Evolutionary conservation across 1,140 invertebrate species (phyloP).

Genomic region (Aphaenogaster floridana): DNA sequence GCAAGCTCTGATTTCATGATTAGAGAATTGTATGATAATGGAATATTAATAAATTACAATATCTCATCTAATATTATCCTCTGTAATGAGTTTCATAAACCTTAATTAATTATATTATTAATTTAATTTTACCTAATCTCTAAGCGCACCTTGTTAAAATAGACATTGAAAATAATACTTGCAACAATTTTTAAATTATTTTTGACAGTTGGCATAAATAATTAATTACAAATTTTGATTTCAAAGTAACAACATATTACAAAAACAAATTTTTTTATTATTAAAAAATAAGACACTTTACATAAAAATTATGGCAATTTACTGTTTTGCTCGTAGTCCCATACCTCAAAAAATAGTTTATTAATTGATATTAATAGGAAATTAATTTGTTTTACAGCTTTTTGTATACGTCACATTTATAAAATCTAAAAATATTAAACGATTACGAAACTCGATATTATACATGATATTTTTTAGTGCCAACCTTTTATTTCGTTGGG

Average conservation of each 20-base stretch:
- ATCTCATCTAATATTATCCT: neutral
- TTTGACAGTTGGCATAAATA: neutral
- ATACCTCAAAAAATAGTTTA: neutral
- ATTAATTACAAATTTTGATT: neutral
- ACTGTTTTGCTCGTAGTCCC: neutral
- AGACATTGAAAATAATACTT: neutral
- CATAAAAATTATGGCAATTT: neutral
- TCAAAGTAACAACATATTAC: neutral
- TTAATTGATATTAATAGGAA: neutral
- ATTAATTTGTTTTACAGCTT: neutral
- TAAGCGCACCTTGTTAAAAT: neutral
- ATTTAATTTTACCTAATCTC: neutral
- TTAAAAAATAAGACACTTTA: neutral
- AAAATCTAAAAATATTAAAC: neutral
- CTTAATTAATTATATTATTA: neutral
- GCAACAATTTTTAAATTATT: neutral
- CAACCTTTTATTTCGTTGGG: neutral
- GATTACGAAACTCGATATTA: neutral
- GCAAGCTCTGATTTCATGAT: slow-evolving; percentile 3
- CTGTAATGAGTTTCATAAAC: neutral
- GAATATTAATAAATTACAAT: slow-evolving; percentile 10
- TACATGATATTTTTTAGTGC: neutral
- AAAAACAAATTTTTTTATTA: neutral
- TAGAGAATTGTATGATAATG: neutral
- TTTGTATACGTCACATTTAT: neutral